Percentiles rank a stretch among this genome's conserved stretches.
Evolutionary conservation across 2,888 invertebrate genomes (phyloP).

Genomic region (Acleris laterana): DNA sequence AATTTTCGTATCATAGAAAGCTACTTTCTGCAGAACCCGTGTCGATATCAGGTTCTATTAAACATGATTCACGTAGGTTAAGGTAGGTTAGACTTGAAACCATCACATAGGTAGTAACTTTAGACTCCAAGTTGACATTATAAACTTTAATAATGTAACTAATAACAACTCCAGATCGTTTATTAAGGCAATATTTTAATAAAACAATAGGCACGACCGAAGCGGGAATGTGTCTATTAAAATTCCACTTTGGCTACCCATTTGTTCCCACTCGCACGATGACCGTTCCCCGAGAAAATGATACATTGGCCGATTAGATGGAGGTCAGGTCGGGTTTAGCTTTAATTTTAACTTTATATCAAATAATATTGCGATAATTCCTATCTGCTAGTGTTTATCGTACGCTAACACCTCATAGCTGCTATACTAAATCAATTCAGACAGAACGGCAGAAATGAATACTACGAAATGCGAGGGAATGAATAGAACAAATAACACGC

Average conservation of each 20-base stretch:
- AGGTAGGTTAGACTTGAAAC: too few species aligned
- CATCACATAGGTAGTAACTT: too few species aligned
- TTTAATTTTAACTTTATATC: background rate
- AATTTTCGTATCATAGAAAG: too few species aligned
- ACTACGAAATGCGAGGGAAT: constrained; percentile 18
- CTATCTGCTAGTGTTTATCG: constrained; percentile 6
- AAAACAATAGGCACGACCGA: constrained; percentile 8
- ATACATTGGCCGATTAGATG: constrained; percentile 11
- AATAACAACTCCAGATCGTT: background rate
- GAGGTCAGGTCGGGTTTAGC: background rate
- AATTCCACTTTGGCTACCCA: constrained; percentile 23
- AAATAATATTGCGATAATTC: background rate
- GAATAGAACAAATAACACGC: constrained; percentile 14
- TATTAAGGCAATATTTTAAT: constrained; percentile 22
- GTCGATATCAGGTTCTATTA: too few species aligned
- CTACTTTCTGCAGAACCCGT: too few species aligned
- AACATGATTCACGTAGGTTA: too few species aligned
- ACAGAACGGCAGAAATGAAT: constrained; percentile 1
- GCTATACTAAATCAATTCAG: constrained; percentile 18
- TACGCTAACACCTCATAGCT: constrained; percentile 24
- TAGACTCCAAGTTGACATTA: too few species aligned
- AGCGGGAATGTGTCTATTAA: constrained; percentile 25
- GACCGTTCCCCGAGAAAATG: constrained; percentile 14
- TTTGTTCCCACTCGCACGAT: constrained; percentile 16
- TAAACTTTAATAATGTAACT: too few species aligned